Evolutionary conservation across 1,140 invertebrate species (phyloP).

Genomic region (Monochamus saltuarius): DNA sequence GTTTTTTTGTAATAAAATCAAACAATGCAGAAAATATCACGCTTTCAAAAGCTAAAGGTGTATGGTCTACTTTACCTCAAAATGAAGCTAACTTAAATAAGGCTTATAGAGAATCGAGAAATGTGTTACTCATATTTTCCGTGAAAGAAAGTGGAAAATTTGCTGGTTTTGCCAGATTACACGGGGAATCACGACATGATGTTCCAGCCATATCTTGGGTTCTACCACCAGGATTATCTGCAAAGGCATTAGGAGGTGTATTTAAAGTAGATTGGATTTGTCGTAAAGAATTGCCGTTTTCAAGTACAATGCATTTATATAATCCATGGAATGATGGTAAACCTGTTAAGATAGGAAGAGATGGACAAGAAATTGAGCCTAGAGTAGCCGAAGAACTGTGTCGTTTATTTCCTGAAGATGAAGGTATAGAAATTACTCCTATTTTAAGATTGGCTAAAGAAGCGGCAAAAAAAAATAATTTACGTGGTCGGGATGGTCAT

Average conservation of each 20-base stretch:
- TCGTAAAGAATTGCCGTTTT: constrained; percentile 90
- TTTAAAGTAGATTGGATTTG: constrained; percentile 98
- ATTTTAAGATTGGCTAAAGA: constrained; percentile 89
- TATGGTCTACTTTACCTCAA: constrained; percentile 96
- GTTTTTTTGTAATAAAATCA: constrained; percentile 97
- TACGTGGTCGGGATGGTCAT: constrained; percentile 57
- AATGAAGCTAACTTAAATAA: constrained; percentile 96
- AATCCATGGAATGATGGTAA: constrained; percentile 99
- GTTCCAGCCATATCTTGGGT: constrained; percentile 91
- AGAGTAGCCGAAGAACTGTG: constrained; percentile 93
- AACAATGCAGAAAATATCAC: constrained; percentile 97
- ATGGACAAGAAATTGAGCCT: constrained; percentile 97
- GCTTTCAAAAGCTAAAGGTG: constrained; percentile 91
- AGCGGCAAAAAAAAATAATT: constrained; percentile 65
- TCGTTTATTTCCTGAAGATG: constrained; percentile 90
- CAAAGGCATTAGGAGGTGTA: constrained; percentile 90
- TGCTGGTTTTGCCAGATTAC: constrained; percentile 87
- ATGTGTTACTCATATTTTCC: constrained; percentile 95
- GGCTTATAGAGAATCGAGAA: constrained; percentile 87
- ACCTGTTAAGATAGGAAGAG: constrained; percentile 96
- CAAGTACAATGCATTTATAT: constrained; percentile 88
- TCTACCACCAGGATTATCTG: constrained; percentile 88
- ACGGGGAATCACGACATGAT: constrained; percentile 85
- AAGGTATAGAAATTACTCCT: constrained; percentile 87
- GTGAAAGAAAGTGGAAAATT: constrained; percentile 97